Conservation (phyloP, 92 coral and sea anemone genomes). For the Siderastrea radians region DNA sequence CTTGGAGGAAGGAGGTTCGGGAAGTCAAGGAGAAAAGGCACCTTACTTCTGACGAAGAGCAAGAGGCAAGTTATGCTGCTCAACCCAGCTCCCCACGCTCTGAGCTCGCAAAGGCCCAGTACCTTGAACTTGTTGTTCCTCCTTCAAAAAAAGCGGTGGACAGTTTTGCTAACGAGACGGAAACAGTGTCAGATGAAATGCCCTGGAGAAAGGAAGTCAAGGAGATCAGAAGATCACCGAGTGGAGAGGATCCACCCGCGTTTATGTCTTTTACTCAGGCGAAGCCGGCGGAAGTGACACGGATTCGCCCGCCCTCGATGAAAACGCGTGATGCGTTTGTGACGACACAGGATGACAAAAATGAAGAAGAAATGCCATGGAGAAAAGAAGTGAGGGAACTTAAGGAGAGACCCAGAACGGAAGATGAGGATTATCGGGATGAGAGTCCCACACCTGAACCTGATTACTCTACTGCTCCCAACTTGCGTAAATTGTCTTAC, state of each 20-base stretch:
- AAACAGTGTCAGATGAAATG: constrained; percentile 15
- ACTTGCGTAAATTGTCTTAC: constrained; percentile 36
- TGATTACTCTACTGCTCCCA: constrained; percentile 13
- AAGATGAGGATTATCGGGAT: constrained; percentile 30
- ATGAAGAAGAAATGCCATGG: constrained; percentile 58
- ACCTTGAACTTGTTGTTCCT: constrained; percentile 41
- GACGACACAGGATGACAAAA: neutral
- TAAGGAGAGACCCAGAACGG: constrained; percentile 30
- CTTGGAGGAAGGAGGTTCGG: constrained; percentile 56
- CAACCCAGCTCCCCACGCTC: constrained; percentile 43
- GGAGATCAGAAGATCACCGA: constrained; percentile 29
- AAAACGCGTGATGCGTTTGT: constrained; percentile 50
- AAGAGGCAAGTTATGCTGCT: constrained; percentile 5
- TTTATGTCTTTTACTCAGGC: neutral
- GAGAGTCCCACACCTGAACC: neutral
- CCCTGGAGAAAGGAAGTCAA: constrained; percentile 35
- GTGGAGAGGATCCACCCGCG: constrained; percentile 17
- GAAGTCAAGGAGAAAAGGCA: constrained; percentile 32
- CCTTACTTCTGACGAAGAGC: constrained; percentile 23
- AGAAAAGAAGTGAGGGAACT: constrained; percentile 55
- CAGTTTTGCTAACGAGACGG: constrained; percentile 3
- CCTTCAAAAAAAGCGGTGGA: constrained; percentile 37
- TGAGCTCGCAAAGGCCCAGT: constrained; percentile 42
- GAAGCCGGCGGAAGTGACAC: constrained; percentile 6
- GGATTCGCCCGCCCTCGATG: constrained; percentile 38